phyloP scores from a whole-genome alignment of 2,113 vertebrate genomes.

The Colaptes auratus region DNA sequence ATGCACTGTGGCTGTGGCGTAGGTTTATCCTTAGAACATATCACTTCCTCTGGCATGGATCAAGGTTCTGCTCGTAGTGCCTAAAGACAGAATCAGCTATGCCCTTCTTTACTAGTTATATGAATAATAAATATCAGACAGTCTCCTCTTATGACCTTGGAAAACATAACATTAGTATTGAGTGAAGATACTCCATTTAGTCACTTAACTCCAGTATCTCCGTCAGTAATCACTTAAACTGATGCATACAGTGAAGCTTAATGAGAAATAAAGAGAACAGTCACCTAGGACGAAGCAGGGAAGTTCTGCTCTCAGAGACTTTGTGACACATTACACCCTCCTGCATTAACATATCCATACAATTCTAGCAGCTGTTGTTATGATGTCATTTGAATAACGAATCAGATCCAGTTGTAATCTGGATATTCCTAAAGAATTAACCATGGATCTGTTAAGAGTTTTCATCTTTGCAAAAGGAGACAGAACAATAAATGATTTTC shows the following conservation, averaged over 20 bases:
- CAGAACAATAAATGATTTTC: not conserved
- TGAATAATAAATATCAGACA: not conserved
- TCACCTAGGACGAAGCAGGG: not conserved
- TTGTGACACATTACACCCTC: not conserved
- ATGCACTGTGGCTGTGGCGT: not conserved
- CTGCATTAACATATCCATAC: not conserved
- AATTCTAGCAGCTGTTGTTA: not conserved
- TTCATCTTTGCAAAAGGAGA: not conserved
- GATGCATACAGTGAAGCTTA: not conserved
- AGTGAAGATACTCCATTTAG: not conserved
- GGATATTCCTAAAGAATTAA: not conserved
- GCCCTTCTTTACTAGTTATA: not conserved
- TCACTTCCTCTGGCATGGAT: not conserved
- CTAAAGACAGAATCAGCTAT: not conserved
- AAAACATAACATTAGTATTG: not conserved
- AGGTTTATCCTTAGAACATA: not conserved
- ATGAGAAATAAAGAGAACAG: not conserved
- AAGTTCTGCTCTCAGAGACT: not conserved
- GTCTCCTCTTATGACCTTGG: not conserved
- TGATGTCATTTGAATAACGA: not conserved
- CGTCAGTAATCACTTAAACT: not conserved
- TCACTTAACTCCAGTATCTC: not conserved
- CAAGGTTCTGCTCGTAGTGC: not conserved
- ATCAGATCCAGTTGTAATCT: not conserved
- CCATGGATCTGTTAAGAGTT: not conserved